Percentiles rank a stretch among this genome's conserved stretches.
Evolutionary conservation across 2,113 vertebrate genomes (phyloP).

Genomic region (Cryptotis parvus): DNA sequence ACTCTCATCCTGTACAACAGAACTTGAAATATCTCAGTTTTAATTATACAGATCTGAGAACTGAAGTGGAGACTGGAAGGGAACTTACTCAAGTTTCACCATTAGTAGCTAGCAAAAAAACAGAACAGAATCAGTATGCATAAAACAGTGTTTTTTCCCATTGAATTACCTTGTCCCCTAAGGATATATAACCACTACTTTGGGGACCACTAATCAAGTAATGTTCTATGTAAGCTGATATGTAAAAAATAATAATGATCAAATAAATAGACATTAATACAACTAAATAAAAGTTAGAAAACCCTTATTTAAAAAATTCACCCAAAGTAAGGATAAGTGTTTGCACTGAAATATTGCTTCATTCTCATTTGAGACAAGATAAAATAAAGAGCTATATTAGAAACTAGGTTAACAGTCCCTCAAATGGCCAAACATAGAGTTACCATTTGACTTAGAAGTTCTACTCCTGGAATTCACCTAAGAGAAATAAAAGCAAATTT

Average conservation of each 20-base stretch:
- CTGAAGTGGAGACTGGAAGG: background rate
- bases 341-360: slow-evolving; percentile 16
- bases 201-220: background rate
- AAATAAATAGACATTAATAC: background rate
- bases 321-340: background rate
- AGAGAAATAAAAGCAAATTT: background rate
- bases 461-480: background rate
- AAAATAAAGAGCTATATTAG: background rate
- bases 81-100: background rate
- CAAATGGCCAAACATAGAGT: background rate
- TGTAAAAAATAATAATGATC: slow-evolving; percentile 3
- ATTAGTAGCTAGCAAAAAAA: slow-evolving; percentile 38
- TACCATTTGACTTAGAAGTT: background rate
- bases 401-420: slow-evolving; percentile 3
- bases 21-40: background rate
- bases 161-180: background rate
- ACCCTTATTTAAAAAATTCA: slow-evolving; percentile 10
- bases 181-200: background rate
- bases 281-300: slow-evolving; percentile 17
- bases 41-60: background rate
- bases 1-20: background rate
- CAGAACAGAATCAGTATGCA: slow-evolving; percentile 22
- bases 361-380: background rate
- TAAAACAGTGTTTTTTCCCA: slow-evolving; percentile 25
- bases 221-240: background rate